Percentiles rank a stretch among this genome's conserved stretches.
phyloP scores from a whole-genome alignment of 2,113 vertebrate species.

The Orthonyx spaldingii region DNA sequence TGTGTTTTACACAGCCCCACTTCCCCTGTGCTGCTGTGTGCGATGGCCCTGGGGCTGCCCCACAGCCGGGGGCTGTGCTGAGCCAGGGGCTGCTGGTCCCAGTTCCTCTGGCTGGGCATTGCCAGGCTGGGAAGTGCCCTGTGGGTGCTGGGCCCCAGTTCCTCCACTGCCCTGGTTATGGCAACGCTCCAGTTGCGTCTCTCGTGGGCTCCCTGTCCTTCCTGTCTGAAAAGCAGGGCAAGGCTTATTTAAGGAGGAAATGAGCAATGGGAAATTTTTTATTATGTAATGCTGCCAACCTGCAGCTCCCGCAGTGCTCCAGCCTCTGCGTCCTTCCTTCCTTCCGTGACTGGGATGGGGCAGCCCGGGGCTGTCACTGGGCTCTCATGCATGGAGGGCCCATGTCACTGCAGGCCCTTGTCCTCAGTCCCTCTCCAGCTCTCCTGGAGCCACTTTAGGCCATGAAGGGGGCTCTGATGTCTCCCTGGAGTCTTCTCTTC shows the following conservation, averaged over 20 bases:
- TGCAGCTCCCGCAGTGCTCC: background rate
- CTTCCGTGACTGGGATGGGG: rapidly evolving
- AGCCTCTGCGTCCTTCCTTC: background rate
- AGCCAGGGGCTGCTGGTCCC: background rate
- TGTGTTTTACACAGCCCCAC: rapidly evolving
- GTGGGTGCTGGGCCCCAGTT: background rate
- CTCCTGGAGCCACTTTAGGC: background rate
- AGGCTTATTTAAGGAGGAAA: background rate
- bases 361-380: rapidly evolving
- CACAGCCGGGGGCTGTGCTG: background rate
- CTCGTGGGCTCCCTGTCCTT: background rate
- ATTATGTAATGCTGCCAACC: background rate
- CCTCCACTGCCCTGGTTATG: background rate
- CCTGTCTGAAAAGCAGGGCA: background rate
- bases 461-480: background rate
- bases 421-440: background rate
- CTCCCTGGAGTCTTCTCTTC: background rate
- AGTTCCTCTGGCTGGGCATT: background rate
- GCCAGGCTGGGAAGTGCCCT: background rate
- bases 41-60: background rate
- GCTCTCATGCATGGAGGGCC: rapidly evolving
- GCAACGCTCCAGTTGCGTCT: background rate
- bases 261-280: background rate
- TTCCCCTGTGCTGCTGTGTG: rapidly evolving
- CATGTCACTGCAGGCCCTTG: background rate